Base-by-base conservation (phyloP, 2,113 vertebrate species). In the Anarhynchus alexandrinus region DNA sequence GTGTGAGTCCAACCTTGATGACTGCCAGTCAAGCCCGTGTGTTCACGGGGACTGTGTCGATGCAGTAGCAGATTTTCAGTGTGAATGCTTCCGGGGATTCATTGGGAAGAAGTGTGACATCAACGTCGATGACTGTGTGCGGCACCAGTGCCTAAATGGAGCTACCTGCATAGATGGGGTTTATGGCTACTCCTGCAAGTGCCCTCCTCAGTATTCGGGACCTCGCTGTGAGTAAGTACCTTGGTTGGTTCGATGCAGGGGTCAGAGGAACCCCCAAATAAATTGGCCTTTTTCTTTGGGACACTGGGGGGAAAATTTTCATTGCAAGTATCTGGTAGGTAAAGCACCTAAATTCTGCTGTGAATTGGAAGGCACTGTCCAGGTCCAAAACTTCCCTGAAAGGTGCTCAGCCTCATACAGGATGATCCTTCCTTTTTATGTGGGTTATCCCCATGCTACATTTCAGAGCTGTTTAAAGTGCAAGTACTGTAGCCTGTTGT, bases 211-310 rank as follows among this genome's bases (percentile, higher is more conserved):
- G 12, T 98, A 96, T 86, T 96, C 97, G 0, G 99, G 99, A 2
- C 98, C 97, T 13, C 98, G 97, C 88, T 99, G 99, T 97, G 98
- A 99, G 99, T 99, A 96, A 98, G 99, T 98, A 57, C 52, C 13
- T 3, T 10, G 38, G 21, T 17, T 54, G 81, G 27, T 29, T 34
- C 25, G n/a, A 3, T 7, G 29, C 34, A 38, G 67, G 47, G 51
- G 6, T 40, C 40, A 42, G 11, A 43, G 76, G 10, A 70, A 51
- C 26, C n/a, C 62, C 67, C 55, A 73, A 1, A 10, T 20, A 26
- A 69, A 57, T 1, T 11, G 62, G 5, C 5, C 45, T 72, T 83
- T 36, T 14, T 7, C 36, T 69, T 32, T 23, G 76, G 52, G 43
- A 36, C 3, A 1, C 23, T 30, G 32, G 0, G 25, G 81, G 80